Percentiles rank a stretch among this genome's conserved stretches.
phyloP scores from a whole-genome alignment of 2,797 vertebrate species.

The Tarsius wallacei region DNA sequence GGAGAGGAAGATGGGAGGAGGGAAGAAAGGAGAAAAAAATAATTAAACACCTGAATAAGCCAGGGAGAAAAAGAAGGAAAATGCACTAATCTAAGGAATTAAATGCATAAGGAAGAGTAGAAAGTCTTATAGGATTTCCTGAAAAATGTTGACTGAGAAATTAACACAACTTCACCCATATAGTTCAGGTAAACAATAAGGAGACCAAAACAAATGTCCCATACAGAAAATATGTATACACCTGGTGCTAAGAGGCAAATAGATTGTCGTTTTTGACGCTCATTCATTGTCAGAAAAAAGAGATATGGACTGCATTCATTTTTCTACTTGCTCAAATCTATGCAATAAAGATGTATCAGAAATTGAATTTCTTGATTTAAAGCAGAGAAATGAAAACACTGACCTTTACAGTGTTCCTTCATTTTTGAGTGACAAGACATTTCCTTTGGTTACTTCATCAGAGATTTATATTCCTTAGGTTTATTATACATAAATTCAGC shows the following conservation, averaged over 20 bases:
- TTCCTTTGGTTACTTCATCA: constrained; percentile 27
- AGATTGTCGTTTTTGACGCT: constrained; percentile 1
- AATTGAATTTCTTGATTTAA: constrained; percentile 60
- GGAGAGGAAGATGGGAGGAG: too few relatives aligned
- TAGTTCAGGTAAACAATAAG: not conserved
- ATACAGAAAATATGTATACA: not conserved
- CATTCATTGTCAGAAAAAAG: constrained; percentile 20
- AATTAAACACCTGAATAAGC: not conserved
- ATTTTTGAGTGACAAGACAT: constrained; percentile 67
- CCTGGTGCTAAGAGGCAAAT: not conserved
- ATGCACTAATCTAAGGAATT: not conserved
- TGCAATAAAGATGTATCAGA: constrained; percentile 36
- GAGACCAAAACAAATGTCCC: not conserved
- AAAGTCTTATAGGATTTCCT: not conserved
- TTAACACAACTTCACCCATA: not conserved
- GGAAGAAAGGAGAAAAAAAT: rapidly evolving
- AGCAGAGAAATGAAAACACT: not conserved
- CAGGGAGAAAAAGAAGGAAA: not conserved
- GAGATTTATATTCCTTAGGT: constrained; percentile 26
- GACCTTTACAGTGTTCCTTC: constrained; percentile 19
- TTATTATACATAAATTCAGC: constrained; percentile 11
- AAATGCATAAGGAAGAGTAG: not conserved
- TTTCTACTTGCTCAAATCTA: constrained; percentile 44
- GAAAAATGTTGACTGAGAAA: not conserved
- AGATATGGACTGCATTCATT: not conserved